phyloP scores from a whole-genome alignment of 1,140 invertebrate species.

The Bicyclus anynana region DNA sequence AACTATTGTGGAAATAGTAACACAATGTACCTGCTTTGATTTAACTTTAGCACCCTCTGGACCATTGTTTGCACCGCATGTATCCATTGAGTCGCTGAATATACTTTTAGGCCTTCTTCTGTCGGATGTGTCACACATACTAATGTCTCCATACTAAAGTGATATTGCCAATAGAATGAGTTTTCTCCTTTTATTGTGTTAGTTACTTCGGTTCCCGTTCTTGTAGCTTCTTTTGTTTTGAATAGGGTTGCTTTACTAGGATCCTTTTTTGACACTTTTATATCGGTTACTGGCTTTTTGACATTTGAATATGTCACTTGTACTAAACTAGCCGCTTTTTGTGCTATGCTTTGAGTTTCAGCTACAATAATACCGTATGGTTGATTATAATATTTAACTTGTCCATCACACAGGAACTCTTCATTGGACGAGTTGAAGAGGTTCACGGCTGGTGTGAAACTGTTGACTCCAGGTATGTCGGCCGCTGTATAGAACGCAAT shows the following conservation, averaged over 20 bases:
- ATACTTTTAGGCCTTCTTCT: slow-evolving; percentile 79
- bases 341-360: slow-evolving; percentile 78
- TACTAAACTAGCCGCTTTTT: slow-evolving; percentile 81
- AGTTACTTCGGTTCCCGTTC: slow-evolving; percentile 44
- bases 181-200: slow-evolving; percentile 45
- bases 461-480: slow-evolving; percentile 85
- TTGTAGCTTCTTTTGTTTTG: slow-evolving; percentile 52
- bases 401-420: slow-evolving; percentile 72
- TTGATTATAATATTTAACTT: slow-evolving; percentile 82
- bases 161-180: slow-evolving; percentile 46
- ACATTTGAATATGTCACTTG: slow-evolving; percentile 79
- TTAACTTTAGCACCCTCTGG: slow-evolving; percentile 73
- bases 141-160: slow-evolving; percentile 77
- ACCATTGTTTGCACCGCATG: slow-evolving; percentile 78
- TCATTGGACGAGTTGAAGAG: slow-evolving; percentile 48
- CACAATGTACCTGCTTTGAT: slow-evolving; percentile 48
- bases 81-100: slow-evolving; percentile 79
- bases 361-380: slow-evolving; percentile 86
- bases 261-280: slow-evolving; percentile 43
- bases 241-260: slow-evolving; percentile 34
- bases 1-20: neutral
- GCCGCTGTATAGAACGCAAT: slow-evolving; percentile 79
- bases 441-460: slow-evolving; percentile 39
- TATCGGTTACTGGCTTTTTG: slow-evolving; percentile 39
- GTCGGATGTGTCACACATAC: slow-evolving; percentile 78